Base-by-base conservation (phyloP, 2,797 vertebrate species). In the Propithecus perrieri region DNA sequence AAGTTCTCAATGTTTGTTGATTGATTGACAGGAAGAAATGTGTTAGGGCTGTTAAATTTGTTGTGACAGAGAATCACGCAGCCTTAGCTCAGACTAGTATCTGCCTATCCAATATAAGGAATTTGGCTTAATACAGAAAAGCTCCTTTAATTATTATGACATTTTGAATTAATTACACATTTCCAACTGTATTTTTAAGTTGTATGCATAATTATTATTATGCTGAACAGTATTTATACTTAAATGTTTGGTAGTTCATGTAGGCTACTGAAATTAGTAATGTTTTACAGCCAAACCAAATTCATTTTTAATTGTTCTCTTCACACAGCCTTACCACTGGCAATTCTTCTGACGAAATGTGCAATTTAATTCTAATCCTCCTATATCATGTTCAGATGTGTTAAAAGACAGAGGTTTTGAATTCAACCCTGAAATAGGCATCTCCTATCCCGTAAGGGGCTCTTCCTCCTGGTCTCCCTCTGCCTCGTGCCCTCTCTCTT, bases 101-200 rank as follows among this genome's bases (percentile, higher is more conserved):
- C 84, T 96, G 84, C 75, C 87, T 95, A 94, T 41, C 81, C 84
- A 87, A 55, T 67, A 57, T 67, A 75, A 94, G 80, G 86, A 87
- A 72, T 80, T 72, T 96, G 93, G 89, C 91, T 89, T 84, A 67
- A 72, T 72, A 65, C 55, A 80, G 75, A 97, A 86, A 96, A 91
- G 5, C 17, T 72, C 48, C 92, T 81, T 95, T 91, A 96, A 85
- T 96, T 95, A 94, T 95, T 84, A 95, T 96, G 95, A 95, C 92
- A 97, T 91, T 93, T 94, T 35, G 91, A 94, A 96, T 95, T 96
- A 91, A 94, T 97, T 95, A 61, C 80, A 72, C 95, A 96, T 95
- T 97, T 94, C 65, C 74, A 84, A 55, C n/a, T 86, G n/a, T 61
- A 95, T 80, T 96, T 96, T 95, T 87, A 72, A 95, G 75, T 81